Conservation (phyloP, 2,888 invertebrate genomes). For the Oxystoma pomonae region DNA sequence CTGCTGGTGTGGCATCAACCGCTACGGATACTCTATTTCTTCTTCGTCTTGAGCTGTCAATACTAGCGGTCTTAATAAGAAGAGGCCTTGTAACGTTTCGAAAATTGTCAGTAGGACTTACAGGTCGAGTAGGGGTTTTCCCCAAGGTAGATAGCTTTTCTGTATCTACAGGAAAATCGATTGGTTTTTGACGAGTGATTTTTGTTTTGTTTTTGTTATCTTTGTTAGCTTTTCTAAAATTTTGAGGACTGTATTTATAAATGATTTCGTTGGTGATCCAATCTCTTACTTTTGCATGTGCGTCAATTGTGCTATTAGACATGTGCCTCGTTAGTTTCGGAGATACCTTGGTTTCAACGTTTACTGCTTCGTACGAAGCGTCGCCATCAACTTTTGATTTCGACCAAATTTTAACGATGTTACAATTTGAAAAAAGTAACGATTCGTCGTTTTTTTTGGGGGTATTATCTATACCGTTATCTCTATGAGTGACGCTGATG, state of each 20-base stretch:
- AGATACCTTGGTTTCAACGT: slow-evolving; percentile 52
- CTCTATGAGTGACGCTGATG: slow-evolving; percentile 49
- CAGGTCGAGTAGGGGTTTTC: slow-evolving; percentile 43
- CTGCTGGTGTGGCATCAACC: slow-evolving; percentile 73
- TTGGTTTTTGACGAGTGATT: slow-evolving; percentile 29
- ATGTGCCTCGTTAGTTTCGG: slow-evolving; percentile 66
- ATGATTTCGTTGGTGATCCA: slow-evolving; percentile 82
- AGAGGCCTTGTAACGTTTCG: slow-evolving; percentile 25
- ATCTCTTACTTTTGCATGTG: slow-evolving; percentile 80
- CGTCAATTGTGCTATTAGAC: slow-evolving; percentile 78
- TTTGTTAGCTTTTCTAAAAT: slow-evolving; percentile 52
- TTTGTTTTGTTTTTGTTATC: slow-evolving; percentile 36
- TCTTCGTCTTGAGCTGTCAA: slow-evolving; percentile 30
- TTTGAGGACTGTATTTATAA: slow-evolving; percentile 65
- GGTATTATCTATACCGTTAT: slow-evolving; percentile 43
- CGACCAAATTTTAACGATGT: slow-evolving; percentile 55
- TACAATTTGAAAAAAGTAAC: slow-evolving; percentile 43
- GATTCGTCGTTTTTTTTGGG: slow-evolving; percentile 48
- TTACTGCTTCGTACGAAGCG: slow-evolving; percentile 51
- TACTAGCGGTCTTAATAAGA: slow-evolving; percentile 35
- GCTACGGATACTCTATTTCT: slow-evolving; percentile 69
- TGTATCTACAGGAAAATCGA: slow-evolving; percentile 23
- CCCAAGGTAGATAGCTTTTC: slow-evolving; percentile 40
- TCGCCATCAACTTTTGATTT: slow-evolving; percentile 49
- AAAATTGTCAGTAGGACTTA: slow-evolving; percentile 36